Base-by-base conservation (phyloP, 2,113 vertebrate species). In the Leiothrix lutea region DNA sequence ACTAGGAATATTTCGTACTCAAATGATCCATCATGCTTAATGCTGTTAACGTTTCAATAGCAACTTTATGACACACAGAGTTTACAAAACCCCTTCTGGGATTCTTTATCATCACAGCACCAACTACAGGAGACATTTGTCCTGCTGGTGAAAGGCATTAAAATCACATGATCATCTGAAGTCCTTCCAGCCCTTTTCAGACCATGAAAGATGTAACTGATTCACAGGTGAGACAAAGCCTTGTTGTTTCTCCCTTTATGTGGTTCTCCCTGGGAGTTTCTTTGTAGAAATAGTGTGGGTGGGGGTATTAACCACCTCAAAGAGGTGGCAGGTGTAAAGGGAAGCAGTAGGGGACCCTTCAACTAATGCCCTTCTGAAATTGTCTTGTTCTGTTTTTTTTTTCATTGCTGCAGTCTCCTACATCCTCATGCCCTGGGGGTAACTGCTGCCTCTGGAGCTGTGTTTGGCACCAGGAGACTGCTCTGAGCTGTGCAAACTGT, bases 1-100 rank as follows among this genome's bases (percentile, higher is more conserved):
- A 96, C 94, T 95, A 94, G 96, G 91, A 96, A 88, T 94, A 94
- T 96, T 97, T 95, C 91, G 88, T 95, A 94, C 78, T 90, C 71
- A 96, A 82, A 93, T 96, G 95, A 95, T 95, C 88, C 90, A 95
- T 95, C 86, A 92, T 69, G 51, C 80, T 93, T 97, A 96, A 94
- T 95, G 83, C 86, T 93, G 95, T 95, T 97, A 97, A 95, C 78
- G 96, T 97, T 96, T 96, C 80, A 91, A 93, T 91, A 86, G 74
- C 85, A 86, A 90, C 83, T 91, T 48, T 66, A 72, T 66, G 91
- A 74, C 80, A 86, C 78, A 95, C 57, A 90, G 83, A 89, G 33
- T 38, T 62, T 80, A 94, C 56, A 85, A 94, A 93, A 16, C 20
- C 40, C 57, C 64, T 95, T 90, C 86, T 87, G 74, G 64, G 88